Percentiles rank a stretch among this genome's conserved stretches.
phyloP scores from a whole-genome alignment of 2,113 vertebrate genomes.

The Brienomyrus brachyistius region DNA sequence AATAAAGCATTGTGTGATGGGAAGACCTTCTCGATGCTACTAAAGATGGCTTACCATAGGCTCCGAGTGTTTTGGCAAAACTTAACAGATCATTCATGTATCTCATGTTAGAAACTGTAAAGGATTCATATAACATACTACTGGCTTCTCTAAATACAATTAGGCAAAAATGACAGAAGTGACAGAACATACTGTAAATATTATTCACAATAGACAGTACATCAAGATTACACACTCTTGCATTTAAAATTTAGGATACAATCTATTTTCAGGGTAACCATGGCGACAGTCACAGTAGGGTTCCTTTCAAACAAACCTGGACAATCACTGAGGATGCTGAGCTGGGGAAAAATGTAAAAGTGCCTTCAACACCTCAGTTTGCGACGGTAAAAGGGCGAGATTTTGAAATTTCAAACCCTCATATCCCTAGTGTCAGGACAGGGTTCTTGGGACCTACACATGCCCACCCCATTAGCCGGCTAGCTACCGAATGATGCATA shows the following conservation, averaged over 20 bases:
- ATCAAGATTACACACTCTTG: background rate
- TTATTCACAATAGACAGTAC: background rate
- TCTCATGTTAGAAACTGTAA: background rate
- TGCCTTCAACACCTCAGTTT: background rate
- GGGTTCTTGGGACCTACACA: background rate
- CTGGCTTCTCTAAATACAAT: background rate
- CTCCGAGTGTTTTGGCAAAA: background rate
- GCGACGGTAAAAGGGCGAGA: background rate
- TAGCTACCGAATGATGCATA: background rate
- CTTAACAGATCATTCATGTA: background rate
- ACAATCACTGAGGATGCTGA: background rate
- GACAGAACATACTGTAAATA: background rate
- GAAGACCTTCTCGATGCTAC: background rate
- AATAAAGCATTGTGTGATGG: background rate
- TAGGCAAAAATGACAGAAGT: background rate
- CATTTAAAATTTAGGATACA: background rate
- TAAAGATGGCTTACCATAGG: background rate
- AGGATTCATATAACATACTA: background rate
- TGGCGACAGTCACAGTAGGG: conserved; percentile 1
- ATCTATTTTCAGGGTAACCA: background rate
- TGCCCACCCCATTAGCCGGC: background rate
- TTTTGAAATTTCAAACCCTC: background rate
- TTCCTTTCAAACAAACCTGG: background rate
- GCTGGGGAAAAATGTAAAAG: background rate
- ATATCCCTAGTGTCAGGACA: background rate